Conservation (phyloP, 2,113 vertebrate species). For the human (Homo sapiens) region GRCh38 chr3:146142501-146143000, state of each 20-base stretch:
- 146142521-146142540: not conserved
- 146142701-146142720: not conserved
- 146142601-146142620: not conserved
- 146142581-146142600: not conserved
- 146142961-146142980: not conserved
- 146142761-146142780: not conserved
- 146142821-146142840: not conserved
- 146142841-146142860: not conserved
- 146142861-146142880: not conserved
- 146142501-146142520: not conserved
- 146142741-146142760: not conserved
- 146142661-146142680: not conserved
- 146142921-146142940: not conserved
- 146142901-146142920: not conserved
- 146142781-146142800: not conserved
- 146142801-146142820: not conserved
- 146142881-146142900: not conserved
- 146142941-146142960: not conserved
- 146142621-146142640: accelerated
- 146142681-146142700: not conserved
- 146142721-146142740: not conserved
- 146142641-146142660: not conserved
- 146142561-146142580: not conserved
- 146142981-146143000: conserved; percentile 16
- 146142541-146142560: not conserved